Evolutionary conservation across 2,797 vertebrate species (phyloP).

Genomic region (Crocidura indochinensis): DNA sequence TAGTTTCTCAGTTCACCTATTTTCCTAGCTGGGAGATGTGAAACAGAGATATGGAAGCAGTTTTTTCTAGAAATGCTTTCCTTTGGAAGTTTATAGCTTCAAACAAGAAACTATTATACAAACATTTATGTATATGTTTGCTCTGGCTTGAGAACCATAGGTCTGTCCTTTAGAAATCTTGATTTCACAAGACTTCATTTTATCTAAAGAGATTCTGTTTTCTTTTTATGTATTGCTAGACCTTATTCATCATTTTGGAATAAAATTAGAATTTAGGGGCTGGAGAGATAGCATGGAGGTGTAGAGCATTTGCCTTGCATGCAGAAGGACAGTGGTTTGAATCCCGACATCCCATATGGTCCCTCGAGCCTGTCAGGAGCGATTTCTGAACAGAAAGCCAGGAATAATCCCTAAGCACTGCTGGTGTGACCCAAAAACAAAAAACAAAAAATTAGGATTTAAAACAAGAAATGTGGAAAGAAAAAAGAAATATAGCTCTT

Average conservation of each 20-base stretch:
- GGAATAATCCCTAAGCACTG: too few species aligned
- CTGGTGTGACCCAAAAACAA: too few species aligned
- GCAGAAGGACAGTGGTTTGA: too few species aligned
- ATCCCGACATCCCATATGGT: too few species aligned
- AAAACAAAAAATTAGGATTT: neutral
- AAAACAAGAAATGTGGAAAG: neutral
- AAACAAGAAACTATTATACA: neutral
- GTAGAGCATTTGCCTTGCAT: too few species aligned
- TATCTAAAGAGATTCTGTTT: neutral
- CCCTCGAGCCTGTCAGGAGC: too few species aligned
- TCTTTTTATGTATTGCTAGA: neutral
- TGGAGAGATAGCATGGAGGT: too few species aligned
- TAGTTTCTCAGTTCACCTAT: conserved; percentile 11
- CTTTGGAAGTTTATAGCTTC: neutral
- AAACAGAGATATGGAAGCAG: neutral
- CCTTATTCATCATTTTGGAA: neutral
- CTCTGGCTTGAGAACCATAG: neutral
- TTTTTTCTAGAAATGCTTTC: conserved; percentile 8
- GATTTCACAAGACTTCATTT: conserved; percentile 36
- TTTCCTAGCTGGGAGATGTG: neutral
- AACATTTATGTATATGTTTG: neutral
- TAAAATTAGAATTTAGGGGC: neutral
- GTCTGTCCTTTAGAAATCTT: neutral
- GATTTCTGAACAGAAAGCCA: too few species aligned
- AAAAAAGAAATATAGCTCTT: neutral